Base-by-base conservation (phyloP, 1,140 invertebrate species). In the Gonatopus flavifemur region DNA sequence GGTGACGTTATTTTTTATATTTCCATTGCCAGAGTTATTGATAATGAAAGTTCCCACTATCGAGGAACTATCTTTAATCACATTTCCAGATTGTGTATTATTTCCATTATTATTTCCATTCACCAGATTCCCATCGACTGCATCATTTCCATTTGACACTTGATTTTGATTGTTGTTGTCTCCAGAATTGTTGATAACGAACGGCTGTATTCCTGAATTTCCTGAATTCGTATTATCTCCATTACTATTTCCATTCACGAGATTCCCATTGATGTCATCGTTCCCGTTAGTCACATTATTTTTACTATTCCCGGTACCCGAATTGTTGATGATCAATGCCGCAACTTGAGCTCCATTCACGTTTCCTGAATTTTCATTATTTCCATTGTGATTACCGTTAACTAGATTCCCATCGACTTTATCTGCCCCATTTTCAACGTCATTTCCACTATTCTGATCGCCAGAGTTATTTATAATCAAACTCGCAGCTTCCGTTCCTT, bases 401-500 rank as follows among this genome's bases (percentile, higher is more conserved):
- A 49, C 47, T 0, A 49, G 19, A 24, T 49, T 49, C 5, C 47
- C 47, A 36, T 41, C 22, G 15, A 16, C 13, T 20, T 30, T 30
- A 22, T 41, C 47, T 24, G 31, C 32, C 3, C 37, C 47, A 18
- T 49, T 41, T 3, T 22, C 24, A 41, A 49, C 28, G 25, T 12
- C 13, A 19, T 49, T 49, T 15, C 30, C 38, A 13, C 15, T 32
- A 18, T 49, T 41, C 4, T 32, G 5, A 15, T 31, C 33, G 37
- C 47, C 47, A 5, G 47, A 49, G 28, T 24, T 49, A 18, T 41
- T 49, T 4, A 49, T 49, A 9, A 44, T 44, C 10, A 41, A 41
- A 10, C 9, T 19, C 3, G 37, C 13, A 39, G 21, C 9, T 4
- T 13, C 28, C 8, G 41, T 15, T 43, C 20, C 18, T 43, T 43